Base-by-base conservation (phyloP, 2,797 vertebrate species). In the Melanotaenia pygmaea region DNA sequence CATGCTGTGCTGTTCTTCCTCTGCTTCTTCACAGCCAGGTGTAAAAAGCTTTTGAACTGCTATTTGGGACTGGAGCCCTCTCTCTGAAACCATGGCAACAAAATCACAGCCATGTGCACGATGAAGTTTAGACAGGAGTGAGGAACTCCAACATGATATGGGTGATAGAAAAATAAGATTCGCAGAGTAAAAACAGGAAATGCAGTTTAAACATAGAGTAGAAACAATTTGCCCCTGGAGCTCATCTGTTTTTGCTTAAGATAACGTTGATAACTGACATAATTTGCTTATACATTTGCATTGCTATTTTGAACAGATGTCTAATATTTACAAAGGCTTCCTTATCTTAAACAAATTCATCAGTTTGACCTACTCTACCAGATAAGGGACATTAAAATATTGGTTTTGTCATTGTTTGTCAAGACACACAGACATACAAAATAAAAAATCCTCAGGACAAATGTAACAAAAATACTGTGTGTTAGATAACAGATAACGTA, bases 21-120 rank as follows among this genome's bases (percentile, higher is more conserved):
- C 78, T 77, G 63, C 78, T 6, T 30, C 66, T 59, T 75, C 70
- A 74, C 80, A 76, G 75, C 61, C 51, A 83, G 79, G 85, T 88
- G 89, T 84, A 78, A 91, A 90, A 76, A 79, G 86, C 76, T 68
- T 76, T 67, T 73, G 53, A 72, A 64, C 30, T 67, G 81, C 59
- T 64, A 26, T 22, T 57, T 45, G 51, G 24, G 28, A 38, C 38
- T 10, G 28, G 45, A 57, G 40, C 6, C 57, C n/a, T 74, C 70
- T 70, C 50, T 22, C 34, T 74, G 61, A 62, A 76, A 37, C 56
- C 32, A 34, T 38, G n/a, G 54, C 62, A 47, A 62, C 64, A 72
- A 78, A 86, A 84, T 79, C 75, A 79, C 70, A 86, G 67, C 61
- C 67, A 67, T 40, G 58, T 78, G 79, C 79, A 61, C 26, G 37